Conservation (phyloP, 2,888 invertebrate species). For the Drosophila leonis region DNA sequence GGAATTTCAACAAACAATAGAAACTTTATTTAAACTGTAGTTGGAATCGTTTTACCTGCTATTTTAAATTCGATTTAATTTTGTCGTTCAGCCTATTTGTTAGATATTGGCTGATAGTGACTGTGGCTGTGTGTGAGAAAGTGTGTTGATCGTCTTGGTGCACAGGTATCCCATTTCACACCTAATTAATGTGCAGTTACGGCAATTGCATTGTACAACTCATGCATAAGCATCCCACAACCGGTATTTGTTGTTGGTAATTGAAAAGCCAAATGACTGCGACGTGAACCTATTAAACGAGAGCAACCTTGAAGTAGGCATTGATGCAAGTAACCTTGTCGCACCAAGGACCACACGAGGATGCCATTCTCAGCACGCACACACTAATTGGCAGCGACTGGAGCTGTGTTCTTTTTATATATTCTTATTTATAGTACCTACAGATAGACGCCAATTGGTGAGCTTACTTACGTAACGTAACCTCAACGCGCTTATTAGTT, state of each 20-base stretch:
- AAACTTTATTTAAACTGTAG: neutral
- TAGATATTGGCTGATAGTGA: neutral
- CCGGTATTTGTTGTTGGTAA: conserved; percentile 30
- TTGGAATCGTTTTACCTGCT: neutral
- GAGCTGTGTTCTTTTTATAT: neutral
- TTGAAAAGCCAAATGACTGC: conserved; percentile 35
- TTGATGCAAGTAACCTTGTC: conserved; percentile 47
- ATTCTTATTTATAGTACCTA: conserved; percentile 16
- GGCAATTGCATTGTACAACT: conserved; percentile 37
- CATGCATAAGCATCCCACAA: conserved; percentile 27
- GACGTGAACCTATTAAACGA: conserved; percentile 53
- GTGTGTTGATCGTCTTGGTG: neutral
- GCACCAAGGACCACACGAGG: conserved; percentile 23
- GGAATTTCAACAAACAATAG: no score
- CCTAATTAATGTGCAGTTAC: conserved; percentile 10
- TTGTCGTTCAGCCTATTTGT: neutral
- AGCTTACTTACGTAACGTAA: conserved; percentile 47
- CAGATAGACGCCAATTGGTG: neutral
- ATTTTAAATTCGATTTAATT: neutral
- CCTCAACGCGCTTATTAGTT: conserved; percentile 5
- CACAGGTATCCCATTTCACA: conserved; percentile 24
- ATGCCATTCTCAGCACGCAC: conserved; percentile 1
- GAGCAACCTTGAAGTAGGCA: conserved; percentile 64
- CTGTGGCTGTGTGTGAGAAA: neutral
- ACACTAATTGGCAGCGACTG: conserved; percentile 3